Conservation (phyloP, 2,797 vertebrate genomes). For the Podarcis siculus region DNA sequence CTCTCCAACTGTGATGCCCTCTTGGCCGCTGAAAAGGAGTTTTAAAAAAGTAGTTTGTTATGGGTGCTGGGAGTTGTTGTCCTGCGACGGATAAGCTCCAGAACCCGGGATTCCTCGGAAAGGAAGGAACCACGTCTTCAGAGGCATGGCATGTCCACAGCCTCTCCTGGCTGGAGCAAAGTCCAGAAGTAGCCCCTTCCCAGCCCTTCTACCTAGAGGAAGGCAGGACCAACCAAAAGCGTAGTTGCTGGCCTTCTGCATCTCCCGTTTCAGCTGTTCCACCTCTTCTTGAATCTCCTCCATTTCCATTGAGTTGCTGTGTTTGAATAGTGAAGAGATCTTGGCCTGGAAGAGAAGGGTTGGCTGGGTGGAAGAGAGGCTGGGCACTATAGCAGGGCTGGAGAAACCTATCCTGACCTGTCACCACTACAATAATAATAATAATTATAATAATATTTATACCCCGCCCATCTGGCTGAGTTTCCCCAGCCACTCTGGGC, state of each 20-base stretch:
- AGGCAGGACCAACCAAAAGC: conserved; percentile 34
- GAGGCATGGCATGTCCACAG: no score
- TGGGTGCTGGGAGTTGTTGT: no score
- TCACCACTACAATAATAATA: no score
- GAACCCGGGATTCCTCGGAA: no score
- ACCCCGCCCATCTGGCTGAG: no score
- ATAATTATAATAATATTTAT: no score
- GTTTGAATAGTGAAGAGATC: conserved; percentile 54
- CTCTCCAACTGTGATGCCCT: not conserved
- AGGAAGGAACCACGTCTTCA: no score
- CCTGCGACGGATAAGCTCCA: no score
- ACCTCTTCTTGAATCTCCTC: conserved; percentile 51
- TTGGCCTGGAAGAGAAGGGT: conserved; percentile 40
- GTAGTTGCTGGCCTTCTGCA: conserved; percentile 49
- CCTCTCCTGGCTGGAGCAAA: not conserved
- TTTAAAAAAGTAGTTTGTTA: not conserved
- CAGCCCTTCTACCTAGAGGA: not conserved
- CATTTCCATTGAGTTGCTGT: conserved; percentile 45
- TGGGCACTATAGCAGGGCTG: not conserved
- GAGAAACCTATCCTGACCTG: no score
- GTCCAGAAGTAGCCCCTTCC: no score
- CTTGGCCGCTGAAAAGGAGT: conserved; percentile 7
- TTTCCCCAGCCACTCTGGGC: no score
- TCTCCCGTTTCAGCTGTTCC: conserved; percentile 43
- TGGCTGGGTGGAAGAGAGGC: no score